Evolutionary conservation across 2,888 invertebrate genomes (phyloP).

Genomic region (Timema podura): DNA sequence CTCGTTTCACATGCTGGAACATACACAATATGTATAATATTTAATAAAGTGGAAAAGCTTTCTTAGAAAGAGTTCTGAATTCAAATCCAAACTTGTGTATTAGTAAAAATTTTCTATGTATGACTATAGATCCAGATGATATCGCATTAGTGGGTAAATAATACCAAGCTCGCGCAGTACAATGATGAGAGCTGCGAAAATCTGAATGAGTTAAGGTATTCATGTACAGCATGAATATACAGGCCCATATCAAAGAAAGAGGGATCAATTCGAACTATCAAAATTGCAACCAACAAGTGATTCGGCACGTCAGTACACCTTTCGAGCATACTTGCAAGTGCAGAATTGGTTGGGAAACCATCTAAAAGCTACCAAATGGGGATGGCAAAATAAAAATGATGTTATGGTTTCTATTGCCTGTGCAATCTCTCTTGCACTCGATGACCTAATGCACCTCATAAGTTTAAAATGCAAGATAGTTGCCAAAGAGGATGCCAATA

Average conservation of each 20-base stretch:
- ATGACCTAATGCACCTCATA: background rate
- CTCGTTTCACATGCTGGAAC: too few relatives aligned
- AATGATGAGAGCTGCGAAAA: background rate
- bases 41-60: too few relatives aligned
- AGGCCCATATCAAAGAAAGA: background rate
- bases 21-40: too few relatives aligned
- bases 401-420: background rate
- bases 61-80: too few relatives aligned
- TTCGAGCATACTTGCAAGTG: background rate
- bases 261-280: background rate
- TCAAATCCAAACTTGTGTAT: too few relatives aligned
- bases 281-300: background rate
- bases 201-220: conserved; percentile 3
- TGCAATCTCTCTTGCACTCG: background rate
- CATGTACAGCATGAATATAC: background rate
- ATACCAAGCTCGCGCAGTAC: background rate
- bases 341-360: background rate
- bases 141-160: background rate
- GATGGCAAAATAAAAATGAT: background rate
- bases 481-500: background rate
- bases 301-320: background rate
- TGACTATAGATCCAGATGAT: background rate
- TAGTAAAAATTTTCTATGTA: too few relatives aligned
- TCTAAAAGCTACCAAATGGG: background rate
- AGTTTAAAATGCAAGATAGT: background rate